These are phyloP conservation scores for Xestia sexstrigata DNA, from an alignment of 2,888 invertebrate genomes.

Conservation along the genomic window DNA sequence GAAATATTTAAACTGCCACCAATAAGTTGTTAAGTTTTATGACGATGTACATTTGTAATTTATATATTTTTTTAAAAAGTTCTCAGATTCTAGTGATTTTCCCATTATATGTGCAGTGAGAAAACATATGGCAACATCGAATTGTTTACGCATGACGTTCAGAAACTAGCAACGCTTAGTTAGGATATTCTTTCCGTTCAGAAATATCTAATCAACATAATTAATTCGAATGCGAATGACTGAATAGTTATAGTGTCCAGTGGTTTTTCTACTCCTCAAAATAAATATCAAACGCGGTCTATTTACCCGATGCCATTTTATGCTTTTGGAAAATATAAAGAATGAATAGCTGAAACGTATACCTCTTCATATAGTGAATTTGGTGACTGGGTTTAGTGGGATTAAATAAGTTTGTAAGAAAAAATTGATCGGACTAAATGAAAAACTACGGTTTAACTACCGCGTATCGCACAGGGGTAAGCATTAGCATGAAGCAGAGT, in stretches of 20 bases:
- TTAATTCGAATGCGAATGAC: not conserved
- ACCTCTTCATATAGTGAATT: not conserved
- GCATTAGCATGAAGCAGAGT: not conserved
- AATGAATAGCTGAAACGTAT: not conserved
- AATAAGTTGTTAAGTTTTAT: not conserved
- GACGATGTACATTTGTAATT: not conserved
- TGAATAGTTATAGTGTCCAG: not conserved
- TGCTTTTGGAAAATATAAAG: not conserved
- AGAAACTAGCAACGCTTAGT: slow-evolving; percentile 34
- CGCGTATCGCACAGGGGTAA: not conserved
- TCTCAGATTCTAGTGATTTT: not conserved
- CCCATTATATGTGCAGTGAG: not conserved
- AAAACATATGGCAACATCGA: slow-evolving; percentile 47
- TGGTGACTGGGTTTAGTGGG: not conserved
- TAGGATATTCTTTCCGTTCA: slow-evolving; percentile 20
- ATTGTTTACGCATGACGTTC: slow-evolving; percentile 46
- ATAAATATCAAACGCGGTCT: not conserved
- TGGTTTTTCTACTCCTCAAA: not conserved
- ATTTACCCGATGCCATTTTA: not conserved
- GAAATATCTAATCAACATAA: not conserved
- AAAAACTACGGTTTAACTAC: not conserved
- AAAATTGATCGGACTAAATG: not conserved
- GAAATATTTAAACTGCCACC: not conserved
- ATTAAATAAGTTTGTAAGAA: not conserved
- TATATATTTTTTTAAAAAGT: too few relatives aligned